Evolutionary conservation across 1,140 invertebrate species (phyloP).

Genomic region (Chironomus tepperi): DNA sequence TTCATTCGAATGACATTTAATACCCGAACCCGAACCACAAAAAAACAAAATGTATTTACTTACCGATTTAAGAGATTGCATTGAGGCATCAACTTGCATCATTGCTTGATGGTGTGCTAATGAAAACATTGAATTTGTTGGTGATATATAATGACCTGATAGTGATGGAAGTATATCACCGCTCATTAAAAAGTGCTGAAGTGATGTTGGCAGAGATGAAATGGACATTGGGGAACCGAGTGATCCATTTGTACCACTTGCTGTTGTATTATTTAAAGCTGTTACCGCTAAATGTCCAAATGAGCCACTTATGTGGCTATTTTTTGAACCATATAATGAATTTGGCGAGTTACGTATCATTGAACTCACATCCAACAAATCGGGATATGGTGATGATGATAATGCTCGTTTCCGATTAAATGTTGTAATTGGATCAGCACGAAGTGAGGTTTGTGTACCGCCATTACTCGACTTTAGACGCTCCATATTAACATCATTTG

Average conservation of each 20-base stretch:
- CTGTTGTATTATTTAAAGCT: constrained; percentile 32
- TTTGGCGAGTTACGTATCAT: constrained; percentile 93
- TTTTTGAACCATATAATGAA: constrained; percentile 78
- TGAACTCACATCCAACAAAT: constrained; percentile 88
- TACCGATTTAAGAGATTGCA: constrained; percentile 10
- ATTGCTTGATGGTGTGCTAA: constrained; percentile 38
- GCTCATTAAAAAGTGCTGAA: constrained; percentile 39
- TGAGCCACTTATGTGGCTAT: constrained; percentile 77
- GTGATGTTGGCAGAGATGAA: constrained; percentile 43
- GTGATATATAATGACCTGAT: constrained; percentile 43
- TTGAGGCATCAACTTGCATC: constrained; percentile 2
- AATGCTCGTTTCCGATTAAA: constrained; percentile 81
- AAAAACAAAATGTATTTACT: too few species aligned
- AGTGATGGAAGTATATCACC: constrained; percentile 49
- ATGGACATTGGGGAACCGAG: constrained; percentile 22
- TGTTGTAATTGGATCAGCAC: constrained; percentile 49
- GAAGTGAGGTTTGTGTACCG: constrained; percentile 52
- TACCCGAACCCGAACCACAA: too few species aligned
- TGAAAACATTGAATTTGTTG: constrained; percentile 40
- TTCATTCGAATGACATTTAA: background rate
- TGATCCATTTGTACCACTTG: constrained; percentile 8
- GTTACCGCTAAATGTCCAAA: constrained; percentile 90
- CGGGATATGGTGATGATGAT: constrained; percentile 89
- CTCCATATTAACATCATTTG: background rate
- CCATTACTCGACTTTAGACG: constrained; percentile 31